These are phyloP conservation scores for Acanthornis magna DNA, from an alignment of 2,797 vertebrate genomes.

Conservation along the genomic window DNA sequence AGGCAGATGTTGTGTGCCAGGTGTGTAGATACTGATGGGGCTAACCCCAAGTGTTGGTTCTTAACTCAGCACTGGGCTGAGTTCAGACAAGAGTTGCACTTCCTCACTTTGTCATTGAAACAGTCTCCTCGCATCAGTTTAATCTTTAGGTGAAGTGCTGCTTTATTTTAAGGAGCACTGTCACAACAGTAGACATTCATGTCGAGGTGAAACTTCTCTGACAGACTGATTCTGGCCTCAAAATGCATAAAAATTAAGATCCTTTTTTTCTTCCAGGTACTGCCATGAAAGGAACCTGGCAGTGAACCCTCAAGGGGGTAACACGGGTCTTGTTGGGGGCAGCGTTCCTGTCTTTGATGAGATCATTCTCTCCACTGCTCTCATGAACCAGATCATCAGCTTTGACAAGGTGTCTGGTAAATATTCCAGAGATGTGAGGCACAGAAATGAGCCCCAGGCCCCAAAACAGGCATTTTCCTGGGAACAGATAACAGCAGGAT, in stretches of 20 bases:
- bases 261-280: conserved; percentile 75
- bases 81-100: background rate
- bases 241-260: background rate
- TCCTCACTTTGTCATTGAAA: background rate
- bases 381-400: conserved; percentile 86
- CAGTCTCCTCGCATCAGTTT: background rate
- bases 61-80: background rate
- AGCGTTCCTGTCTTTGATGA: conserved; percentile 96
- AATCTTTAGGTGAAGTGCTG: background rate
- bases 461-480: background rate
- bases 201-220: background rate
- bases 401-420: conserved; percentile 89
- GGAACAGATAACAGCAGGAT: background rate
- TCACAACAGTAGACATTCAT: accelerated
- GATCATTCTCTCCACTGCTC: conserved; percentile 90
- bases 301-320: conserved; percentile 91
- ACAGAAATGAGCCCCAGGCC: background rate
- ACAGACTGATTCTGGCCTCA: background rate
- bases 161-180: background rate
- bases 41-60: background rate
- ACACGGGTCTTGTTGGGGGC: conserved; percentile 94
- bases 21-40: accelerated
- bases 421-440: background rate
- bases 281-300: conserved; percentile 88
- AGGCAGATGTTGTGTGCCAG: background rate